Evolutionary conservation across 1,140 invertebrate species (phyloP).

Genomic region (Belonocnema kinseyi): DNA sequence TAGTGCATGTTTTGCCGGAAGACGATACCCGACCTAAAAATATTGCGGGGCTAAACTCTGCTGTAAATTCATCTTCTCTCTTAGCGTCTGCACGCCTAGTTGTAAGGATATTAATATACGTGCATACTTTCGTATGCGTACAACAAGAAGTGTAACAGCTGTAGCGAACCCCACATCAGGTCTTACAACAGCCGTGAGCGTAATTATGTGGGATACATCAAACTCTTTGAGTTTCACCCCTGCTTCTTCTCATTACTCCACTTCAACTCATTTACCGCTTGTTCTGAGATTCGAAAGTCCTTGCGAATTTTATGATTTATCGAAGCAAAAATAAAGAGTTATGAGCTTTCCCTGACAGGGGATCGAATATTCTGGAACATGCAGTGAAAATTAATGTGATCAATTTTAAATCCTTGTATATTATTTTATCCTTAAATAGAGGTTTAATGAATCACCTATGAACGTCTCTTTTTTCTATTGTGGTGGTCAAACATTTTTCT

Average conservation of each 20-base stretch:
- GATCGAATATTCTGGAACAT: neutral
- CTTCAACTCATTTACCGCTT: conserved; percentile 40
- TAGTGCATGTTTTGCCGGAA: too few species aligned
- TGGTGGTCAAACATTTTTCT: too few species aligned
- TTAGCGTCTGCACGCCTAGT: neutral
- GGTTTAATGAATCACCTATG: too few species aligned
- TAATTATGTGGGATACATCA: conserved; percentile 12
- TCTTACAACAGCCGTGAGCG: conserved; percentile 8
- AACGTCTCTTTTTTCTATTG: too few species aligned
- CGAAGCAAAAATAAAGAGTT: conserved; percentile 3
- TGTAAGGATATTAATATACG: neutral
- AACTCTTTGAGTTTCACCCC: conserved; percentile 13
- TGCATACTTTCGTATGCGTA: neutral
- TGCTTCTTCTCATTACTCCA: neutral
- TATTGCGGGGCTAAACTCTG: too few species aligned
- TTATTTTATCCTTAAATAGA: too few species aligned
- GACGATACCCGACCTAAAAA: too few species aligned
- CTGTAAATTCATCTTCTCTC: neutral
- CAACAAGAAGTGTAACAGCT: neutral
- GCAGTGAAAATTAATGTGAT: neutral
- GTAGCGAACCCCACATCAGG: neutral
- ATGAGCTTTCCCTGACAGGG: neutral
- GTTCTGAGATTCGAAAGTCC: conserved; percentile 11
- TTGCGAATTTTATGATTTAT: conserved; percentile 7
- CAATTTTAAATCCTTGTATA: too few species aligned